These are phyloP conservation scores for Brienomyrus brachyistius DNA, from an alignment of 2,113 vertebrate species.

Conservation along the genomic window DNA sequence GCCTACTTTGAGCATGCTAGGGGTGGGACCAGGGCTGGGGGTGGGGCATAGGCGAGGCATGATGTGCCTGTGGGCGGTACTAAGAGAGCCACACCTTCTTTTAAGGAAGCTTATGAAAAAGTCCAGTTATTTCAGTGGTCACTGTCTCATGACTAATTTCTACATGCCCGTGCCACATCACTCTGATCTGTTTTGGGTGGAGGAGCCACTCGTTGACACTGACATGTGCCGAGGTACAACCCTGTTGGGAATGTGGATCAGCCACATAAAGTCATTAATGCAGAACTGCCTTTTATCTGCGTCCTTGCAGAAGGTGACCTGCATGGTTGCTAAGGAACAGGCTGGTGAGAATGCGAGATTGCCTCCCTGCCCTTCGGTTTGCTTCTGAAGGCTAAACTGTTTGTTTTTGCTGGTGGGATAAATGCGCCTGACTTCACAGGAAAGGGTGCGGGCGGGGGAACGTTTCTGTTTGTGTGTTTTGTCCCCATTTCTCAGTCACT, in stretches of 20 bases:
- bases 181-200: not conserved
- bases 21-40: not conserved
- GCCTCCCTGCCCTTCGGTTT: not conserved
- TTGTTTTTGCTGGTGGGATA: not conserved
- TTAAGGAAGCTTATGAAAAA: not conserved
- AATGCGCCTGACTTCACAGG: not conserved
- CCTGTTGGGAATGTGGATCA: not conserved
- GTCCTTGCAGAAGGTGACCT: not conserved
- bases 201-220: not conserved
- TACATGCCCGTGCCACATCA: not conserved
- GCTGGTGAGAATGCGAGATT: not conserved
- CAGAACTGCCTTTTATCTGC: not conserved
- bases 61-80: not conserved
- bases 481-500: not conserved
- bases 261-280: not conserved
- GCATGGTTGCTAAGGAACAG: not conserved
- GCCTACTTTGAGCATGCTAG: conserved; percentile 63
- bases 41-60: not conserved
- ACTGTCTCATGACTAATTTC: not conserved
- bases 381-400: not conserved
- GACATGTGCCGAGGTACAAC: not conserved
- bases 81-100: not conserved
- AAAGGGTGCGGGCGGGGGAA: not conserved
- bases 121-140: not conserved
- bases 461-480: not conserved